Base-by-base conservation (phyloP, 1,140 invertebrate genomes). In the Onthophagus taurus region DNA sequence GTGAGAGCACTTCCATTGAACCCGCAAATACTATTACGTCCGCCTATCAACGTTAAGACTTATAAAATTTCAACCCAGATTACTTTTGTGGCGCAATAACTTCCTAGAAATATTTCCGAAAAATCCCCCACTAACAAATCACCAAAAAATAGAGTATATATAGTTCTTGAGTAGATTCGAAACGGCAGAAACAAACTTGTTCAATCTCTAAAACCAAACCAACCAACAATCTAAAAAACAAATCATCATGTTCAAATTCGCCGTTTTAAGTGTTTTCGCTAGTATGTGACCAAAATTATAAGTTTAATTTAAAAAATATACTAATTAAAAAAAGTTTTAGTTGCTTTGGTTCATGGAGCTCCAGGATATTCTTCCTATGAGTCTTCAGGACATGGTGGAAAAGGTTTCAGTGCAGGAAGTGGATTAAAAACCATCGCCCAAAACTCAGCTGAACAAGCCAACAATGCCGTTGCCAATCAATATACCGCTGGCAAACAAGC, bases 391-490 rank as follows among this genome's bases (percentile, higher is more conserved):
- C 24, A 19, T 16, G 34, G 34, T 30, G 35, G 44, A 20, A 49
- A 49, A 30, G 61, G 61, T 44, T 57, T 56, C 49, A 63, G 60
- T 53, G 54, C 53, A 21, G 61, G 63, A 1, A 59, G 58, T 34
- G 45, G 68, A 49, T 55, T 72, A 54, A 59, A 69, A 43, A 61
- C 60, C 57, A 76, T 77, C 33, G 76, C 76, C 0, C 72, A 74
- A 46, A 80, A 80, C 2, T 83, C 81, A 0, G 81, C 80, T 1
- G 78, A 83, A 57, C 76, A 81, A 53, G 83, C 83, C 1, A 74
- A 77, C 47, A 77, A 72, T 37, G 77, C 78, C n/a, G 66, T 80
- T 0, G 70, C 70, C 5, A 80, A 75, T 50, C 78, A 82, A 52
- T 72, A 76, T 12, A 70, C 74, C 0, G 78, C 78, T 1, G 80